Conservation (phyloP, 2,113 vertebrate species). For the Gymnorhina tibicen region DNA sequence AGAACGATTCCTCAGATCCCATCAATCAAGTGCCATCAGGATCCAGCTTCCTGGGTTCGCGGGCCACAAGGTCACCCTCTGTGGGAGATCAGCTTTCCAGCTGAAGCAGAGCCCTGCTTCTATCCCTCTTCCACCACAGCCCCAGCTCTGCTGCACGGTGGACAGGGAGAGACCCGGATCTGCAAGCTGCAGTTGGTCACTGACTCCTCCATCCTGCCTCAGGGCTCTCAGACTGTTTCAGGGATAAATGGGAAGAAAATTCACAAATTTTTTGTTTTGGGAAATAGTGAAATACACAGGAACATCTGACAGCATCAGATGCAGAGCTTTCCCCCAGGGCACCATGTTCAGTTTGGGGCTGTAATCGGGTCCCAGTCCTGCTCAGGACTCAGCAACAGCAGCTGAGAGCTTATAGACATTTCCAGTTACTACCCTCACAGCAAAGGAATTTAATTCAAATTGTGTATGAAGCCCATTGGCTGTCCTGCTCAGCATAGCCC, state of each 20-base stretch:
- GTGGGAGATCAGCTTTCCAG: neutral
- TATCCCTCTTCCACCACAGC: neutral
- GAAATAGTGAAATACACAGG: neutral
- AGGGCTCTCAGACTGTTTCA: neutral
- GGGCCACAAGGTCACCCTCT: neutral
- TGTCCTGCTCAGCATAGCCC: neutral
- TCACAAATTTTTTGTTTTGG: neutral
- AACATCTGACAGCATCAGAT: neutral
- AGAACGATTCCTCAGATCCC: neutral
- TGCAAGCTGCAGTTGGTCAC: neutral
- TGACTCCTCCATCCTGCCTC: neutral
- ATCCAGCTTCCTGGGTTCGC: neutral
- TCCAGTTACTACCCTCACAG: neutral
- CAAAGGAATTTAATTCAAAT: neutral
- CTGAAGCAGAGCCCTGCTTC: neutral
- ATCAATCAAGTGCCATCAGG: constrained; percentile 26
- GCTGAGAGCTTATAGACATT: neutral
- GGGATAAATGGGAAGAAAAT: neutral
- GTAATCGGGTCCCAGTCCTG: fast-evolving
- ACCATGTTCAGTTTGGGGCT: neutral
- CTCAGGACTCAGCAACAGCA: neutral
- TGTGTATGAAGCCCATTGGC: fast-evolving
- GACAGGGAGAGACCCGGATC: fast-evolving
- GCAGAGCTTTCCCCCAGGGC: neutral
- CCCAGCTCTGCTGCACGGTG: neutral